Evolutionary conservation across 2,113 vertebrate genomes (phyloP).

Genomic region (Alectura lathami): DNA sequence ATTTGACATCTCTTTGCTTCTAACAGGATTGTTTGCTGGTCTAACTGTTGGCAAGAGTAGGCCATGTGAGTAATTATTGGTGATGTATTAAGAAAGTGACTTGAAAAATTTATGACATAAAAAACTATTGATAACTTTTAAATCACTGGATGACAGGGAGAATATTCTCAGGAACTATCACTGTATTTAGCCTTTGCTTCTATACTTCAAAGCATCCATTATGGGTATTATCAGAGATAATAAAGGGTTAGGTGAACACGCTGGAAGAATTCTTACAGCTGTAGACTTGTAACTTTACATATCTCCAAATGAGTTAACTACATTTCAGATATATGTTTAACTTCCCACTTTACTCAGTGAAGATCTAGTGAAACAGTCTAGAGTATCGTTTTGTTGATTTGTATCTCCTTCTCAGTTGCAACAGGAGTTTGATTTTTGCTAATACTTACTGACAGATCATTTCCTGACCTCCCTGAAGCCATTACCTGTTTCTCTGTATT

Average conservation of each 20-base stretch:
- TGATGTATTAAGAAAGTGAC: background rate
- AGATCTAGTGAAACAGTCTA: background rate
- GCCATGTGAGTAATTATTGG: background rate
- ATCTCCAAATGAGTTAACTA: background rate
- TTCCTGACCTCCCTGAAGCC: background rate
- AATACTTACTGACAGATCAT: background rate
- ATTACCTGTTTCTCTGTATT: slow-evolving; percentile 22
- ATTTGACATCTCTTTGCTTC: background rate
- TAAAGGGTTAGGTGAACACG: fast-evolving
- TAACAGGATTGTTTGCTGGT: background rate
- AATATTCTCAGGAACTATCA: background rate
- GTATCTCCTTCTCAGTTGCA: background rate
- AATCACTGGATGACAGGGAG: background rate
- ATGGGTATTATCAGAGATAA: background rate
- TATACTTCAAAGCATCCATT: background rate
- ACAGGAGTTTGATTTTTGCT: background rate
- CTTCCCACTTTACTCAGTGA: fast-evolving
- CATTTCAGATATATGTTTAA: background rate
- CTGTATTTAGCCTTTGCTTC: background rate
- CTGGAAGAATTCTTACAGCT: background rate
- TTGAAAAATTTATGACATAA: background rate
- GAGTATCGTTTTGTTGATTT: background rate
- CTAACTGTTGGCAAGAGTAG: background rate
- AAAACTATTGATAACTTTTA: background rate
- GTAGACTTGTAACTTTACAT: background rate